Conservation (phyloP, 2,113 vertebrate species). For the Aptenodytes patagonicus region DNA sequence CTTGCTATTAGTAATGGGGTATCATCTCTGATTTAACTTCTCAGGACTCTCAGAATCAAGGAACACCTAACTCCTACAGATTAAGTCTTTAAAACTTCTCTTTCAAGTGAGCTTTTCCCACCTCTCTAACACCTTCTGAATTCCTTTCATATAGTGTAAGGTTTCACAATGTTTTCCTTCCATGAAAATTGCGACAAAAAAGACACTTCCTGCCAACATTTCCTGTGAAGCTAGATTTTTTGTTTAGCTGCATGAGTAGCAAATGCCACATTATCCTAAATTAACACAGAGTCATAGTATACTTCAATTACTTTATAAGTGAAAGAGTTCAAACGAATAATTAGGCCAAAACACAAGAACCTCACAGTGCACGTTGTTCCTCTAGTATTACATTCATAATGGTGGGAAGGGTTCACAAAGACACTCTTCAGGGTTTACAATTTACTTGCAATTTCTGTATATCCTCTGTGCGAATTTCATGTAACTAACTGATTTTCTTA, state of each 20-base stretch:
- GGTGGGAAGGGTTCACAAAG: background rate
- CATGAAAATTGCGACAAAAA: background rate
- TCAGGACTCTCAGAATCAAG: background rate
- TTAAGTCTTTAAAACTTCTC: background rate
- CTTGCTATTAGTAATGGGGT: background rate
- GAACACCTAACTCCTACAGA: background rate
- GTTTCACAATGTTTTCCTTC: background rate
- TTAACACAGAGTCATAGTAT: background rate
- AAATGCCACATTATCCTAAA: background rate
- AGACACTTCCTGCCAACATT: background rate
- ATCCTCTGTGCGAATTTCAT: background rate
- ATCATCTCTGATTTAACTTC: background rate
- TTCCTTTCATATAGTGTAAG: background rate
- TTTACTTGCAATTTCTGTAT: background rate
- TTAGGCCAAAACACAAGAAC: background rate
- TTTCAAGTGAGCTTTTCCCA: background rate
- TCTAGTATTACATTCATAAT: background rate
- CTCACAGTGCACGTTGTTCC: background rate
- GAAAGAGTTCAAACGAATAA: background rate
- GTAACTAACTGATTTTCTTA: background rate
- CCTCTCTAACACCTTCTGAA: background rate
- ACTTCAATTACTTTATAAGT: background rate
- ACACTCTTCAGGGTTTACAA: background rate
- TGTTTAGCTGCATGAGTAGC: background rate
- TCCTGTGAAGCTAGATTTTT: background rate